These are phyloP conservation scores for Erythrocercus mccallii DNA, from an alignment of 2,113 vertebrate species.

Conservation along the genomic window DNA sequence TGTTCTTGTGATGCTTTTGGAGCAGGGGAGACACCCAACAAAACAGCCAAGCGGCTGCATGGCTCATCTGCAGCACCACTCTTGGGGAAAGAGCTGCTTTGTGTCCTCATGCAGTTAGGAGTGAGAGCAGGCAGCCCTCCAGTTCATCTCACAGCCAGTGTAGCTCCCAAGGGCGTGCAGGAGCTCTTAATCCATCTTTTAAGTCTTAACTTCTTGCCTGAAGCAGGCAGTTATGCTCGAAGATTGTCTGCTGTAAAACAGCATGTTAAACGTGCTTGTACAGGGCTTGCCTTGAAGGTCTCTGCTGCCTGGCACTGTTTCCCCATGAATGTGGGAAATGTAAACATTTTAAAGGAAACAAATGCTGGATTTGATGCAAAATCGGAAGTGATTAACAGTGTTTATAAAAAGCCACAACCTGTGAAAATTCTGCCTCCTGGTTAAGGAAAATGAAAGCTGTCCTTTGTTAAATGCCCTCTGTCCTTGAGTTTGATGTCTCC, in stretches of 20 bases:
- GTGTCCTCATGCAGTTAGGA: not conserved
- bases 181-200: not conserved
- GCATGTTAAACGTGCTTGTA: rapidly evolving
- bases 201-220: not conserved
- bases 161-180: not conserved
- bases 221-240: not conserved
- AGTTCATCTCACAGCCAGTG: not conserved
- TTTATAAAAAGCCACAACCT: not conserved
- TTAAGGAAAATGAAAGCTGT: not conserved
- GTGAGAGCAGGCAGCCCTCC: not conserved
- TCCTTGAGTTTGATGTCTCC: not conserved
- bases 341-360: not conserved
- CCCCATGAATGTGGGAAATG: not conserved
- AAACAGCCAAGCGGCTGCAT: not conserved
- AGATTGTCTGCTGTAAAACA: not conserved
- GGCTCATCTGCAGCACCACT: not conserved
- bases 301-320: not conserved
- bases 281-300: not conserved
- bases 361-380: not conserved
- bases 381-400: not conserved
- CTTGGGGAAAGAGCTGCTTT: not conserved
- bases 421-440: not conserved
- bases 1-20: not conserved
- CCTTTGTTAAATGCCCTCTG: not conserved
- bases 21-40: not conserved